A percentile compares a stretch with the other conserved stretches of the same genome.
phyloP scores from a whole-genome alignment of 2,888 invertebrate species.

The Pyrgus malvae region DNA sequence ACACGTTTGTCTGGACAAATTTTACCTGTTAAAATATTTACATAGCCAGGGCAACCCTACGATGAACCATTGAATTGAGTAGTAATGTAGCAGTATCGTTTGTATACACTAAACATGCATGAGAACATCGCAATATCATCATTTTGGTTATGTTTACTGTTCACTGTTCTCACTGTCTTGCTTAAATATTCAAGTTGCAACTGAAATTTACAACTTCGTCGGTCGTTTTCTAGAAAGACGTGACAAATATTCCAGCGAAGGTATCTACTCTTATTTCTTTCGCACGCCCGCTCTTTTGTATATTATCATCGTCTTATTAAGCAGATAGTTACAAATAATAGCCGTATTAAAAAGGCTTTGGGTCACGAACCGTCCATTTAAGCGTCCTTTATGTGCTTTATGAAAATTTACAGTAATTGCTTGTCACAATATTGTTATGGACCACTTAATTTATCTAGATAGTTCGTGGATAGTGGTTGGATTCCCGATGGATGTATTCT shows the following conservation, averaged over 20 bases:
- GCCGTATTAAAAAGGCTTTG: conserved; percentile 5
- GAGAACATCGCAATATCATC: conserved; percentile 15
- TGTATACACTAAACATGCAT: conserved; percentile 34
- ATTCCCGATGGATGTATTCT: too few relatives aligned
- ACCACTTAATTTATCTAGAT: too few relatives aligned
- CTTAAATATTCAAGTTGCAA: conserved; percentile 17
- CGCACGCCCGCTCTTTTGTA: conserved; percentile 6
- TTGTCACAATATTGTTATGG: too few relatives aligned
- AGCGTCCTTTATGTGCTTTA: too few relatives aligned
- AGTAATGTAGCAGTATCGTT: conserved; percentile 31
- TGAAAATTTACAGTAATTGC: too few relatives aligned
- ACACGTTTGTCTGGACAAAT: background rate
- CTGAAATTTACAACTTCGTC: conserved; percentile 18
- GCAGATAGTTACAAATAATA: background rate
- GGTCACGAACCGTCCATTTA: too few relatives aligned
- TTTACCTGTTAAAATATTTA: background rate
- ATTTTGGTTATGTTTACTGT: conserved; percentile 9
- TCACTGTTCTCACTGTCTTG: background rate
- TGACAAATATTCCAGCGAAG: conserved; percentile 14
- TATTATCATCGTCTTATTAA: background rate
- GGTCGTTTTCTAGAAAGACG: conserved; percentile 11
- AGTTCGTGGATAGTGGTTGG: too few relatives aligned
- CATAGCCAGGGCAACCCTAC: background rate
- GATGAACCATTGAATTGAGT: conserved; percentile 39
- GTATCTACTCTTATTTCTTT: conserved; percentile 3